Percentiles rank a stretch among this genome's conserved stretches.
phyloP scores from a whole-genome alignment of 2,797 vertebrate species.

The Enteromius argenteus region DNA sequence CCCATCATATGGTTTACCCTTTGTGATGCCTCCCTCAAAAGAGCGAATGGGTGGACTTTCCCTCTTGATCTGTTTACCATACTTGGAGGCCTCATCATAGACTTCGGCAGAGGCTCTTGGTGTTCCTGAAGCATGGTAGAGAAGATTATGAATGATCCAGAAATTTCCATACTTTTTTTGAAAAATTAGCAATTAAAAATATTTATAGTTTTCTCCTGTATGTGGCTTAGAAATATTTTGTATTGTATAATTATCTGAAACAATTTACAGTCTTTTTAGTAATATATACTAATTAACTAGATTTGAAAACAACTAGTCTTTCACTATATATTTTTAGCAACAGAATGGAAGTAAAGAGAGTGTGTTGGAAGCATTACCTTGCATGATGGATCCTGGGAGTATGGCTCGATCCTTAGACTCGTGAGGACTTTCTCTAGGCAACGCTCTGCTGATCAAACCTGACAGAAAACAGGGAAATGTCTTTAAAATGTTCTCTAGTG shows the following conservation, averaged over 20 bases:
- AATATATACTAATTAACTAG: neutral
- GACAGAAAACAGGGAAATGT: conserved; percentile 34
- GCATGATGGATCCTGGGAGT: conserved; percentile 96
- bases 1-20: conserved; percentile 95
- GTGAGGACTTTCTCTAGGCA: conserved; percentile 90
- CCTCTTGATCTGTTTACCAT: conserved; percentile 94
- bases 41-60: conserved; percentile 94
- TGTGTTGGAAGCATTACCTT: conserved; percentile 79
- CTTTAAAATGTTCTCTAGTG: neutral
- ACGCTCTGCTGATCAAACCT: conserved; percentile 94
- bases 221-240: neutral
- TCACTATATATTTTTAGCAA: neutral
- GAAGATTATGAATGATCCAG: neutral
- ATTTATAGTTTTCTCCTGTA: neutral
- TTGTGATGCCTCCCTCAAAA: conserved; percentile 94
- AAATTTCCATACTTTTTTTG: neutral
- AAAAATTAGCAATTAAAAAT: neutral
- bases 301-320: neutral
- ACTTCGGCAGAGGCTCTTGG: conserved; percentile 89
- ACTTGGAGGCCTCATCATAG: conserved; percentile 91
- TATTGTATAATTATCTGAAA: neutral
- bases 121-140: conserved; percentile 82
- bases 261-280: neutral
- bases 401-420: conserved; percentile 92
- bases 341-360: neutral